A percentile compares a stretch with the other conserved stretches of the same genome.
Evolutionary conservation across 2,113 vertebrate genomes (phyloP).

Genomic region (Coptodon bakossiorum): DNA sequence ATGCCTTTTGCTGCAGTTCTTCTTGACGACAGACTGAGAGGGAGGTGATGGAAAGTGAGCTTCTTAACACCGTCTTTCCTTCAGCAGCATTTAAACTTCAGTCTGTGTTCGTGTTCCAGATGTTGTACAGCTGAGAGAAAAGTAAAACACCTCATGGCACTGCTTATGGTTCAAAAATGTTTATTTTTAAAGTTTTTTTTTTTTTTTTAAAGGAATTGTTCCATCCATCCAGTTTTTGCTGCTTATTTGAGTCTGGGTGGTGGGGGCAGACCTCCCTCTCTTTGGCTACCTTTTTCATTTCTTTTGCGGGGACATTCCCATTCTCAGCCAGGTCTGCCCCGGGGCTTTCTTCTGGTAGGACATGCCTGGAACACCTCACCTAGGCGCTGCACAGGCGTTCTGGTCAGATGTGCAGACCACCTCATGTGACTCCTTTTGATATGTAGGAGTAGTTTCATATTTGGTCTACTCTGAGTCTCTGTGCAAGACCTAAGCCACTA

Average conservation of each 20-base stretch:
- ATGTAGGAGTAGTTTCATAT: not conserved
- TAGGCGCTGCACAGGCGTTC: not conserved
- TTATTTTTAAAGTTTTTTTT: not conserved
- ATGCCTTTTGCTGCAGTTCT: not conserved
- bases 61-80: not conserved
- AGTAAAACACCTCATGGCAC: not conserved
- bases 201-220: not conserved
- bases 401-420: not conserved
- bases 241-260: not conserved
- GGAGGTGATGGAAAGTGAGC: slow-evolving; percentile 38
- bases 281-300: not conserved
- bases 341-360: not conserved
- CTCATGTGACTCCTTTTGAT: not conserved
- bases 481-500: not conserved
- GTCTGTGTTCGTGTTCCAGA: slow-evolving; percentile 22
- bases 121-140: slow-evolving; percentile 6
- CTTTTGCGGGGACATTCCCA: not conserved
- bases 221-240: not conserved
- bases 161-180: not conserved
- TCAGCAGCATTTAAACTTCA: not conserved
- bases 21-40: slow-evolving; percentile 7
- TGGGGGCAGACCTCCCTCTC: not conserved
- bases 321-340: not conserved
- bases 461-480: not conserved
- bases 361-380: not conserved